phyloP scores from a whole-genome alignment of 2,113 vertebrate genomes.

The Ammospiza caudacuta region DNA sequence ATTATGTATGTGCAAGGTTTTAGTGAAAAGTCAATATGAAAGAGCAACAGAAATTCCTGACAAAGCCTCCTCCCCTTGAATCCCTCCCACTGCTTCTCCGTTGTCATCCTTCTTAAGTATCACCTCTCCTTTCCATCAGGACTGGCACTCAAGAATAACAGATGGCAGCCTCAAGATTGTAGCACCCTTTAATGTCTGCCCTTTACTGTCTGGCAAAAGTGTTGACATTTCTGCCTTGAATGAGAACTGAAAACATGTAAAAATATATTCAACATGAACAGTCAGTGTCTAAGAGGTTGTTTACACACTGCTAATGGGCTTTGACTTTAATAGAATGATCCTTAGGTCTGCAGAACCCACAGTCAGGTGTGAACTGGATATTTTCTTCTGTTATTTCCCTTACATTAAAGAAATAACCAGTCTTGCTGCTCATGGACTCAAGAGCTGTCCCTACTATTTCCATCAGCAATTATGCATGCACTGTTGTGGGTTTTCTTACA shows the following conservation, averaged over 20 bases:
- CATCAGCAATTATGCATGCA: not conserved
- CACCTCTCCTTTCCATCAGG: slow-evolving; percentile 69
- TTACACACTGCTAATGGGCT: slow-evolving; percentile 70
- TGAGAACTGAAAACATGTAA: slow-evolving; percentile 79
- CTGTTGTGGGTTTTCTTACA: not conserved
- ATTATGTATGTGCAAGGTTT: slow-evolving; percentile 14
- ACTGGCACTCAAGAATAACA: slow-evolving; percentile 76
- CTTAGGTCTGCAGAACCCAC: slow-evolving; percentile 45
- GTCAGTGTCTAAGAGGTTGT: slow-evolving; percentile 71
- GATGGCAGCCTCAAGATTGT: slow-evolving; percentile 80
- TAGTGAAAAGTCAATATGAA: slow-evolving; percentile 41
- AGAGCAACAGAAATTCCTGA: slow-evolving; percentile 57
- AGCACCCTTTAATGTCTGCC: slow-evolving; percentile 80
- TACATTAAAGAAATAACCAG: slow-evolving; percentile 4
- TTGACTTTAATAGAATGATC: slow-evolving; percentile 66
- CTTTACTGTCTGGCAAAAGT: slow-evolving; percentile 79
- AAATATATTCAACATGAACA: slow-evolving; percentile 73
- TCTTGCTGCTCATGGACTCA: not conserved
- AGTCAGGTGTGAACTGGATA: slow-evolving; percentile 59
- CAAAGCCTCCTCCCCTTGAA: slow-evolving; percentile 22
- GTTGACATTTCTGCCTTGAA: slow-evolving; percentile 80
- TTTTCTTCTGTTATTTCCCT: slow-evolving; percentile 25
- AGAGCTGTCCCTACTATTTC: not conserved
- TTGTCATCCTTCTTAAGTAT: slow-evolving; percentile 75
- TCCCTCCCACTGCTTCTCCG: slow-evolving; percentile 54